phyloP scores from a whole-genome alignment of 2,797 vertebrate genomes.

The Leptoclinus maculatus region DNA sequence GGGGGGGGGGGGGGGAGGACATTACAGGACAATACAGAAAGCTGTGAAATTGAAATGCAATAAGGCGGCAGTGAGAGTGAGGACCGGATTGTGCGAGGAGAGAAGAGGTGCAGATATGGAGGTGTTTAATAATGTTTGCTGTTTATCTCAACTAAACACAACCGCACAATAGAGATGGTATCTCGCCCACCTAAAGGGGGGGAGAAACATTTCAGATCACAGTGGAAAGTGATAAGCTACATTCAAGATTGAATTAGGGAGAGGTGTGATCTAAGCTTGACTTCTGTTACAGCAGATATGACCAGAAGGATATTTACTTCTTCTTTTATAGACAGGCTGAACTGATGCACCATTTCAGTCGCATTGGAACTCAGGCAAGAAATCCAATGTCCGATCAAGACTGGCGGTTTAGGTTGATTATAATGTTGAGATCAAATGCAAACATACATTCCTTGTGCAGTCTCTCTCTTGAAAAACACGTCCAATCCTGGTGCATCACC shows the following conservation, averaged over 20 bases:
- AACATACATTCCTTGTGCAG: no score
- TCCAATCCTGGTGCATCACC: no score
- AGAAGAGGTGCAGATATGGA: conserved; percentile 60
- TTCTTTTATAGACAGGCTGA: conserved; percentile 21
- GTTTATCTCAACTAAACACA: conserved; percentile 73
- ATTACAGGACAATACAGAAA: conserved; percentile 10
- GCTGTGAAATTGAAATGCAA: conserved; percentile 44
- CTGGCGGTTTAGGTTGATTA: not conserved
- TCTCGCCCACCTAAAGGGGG: conserved; percentile 45
- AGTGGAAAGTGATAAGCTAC: conserved; percentile 61
- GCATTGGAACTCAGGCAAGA: not conserved
- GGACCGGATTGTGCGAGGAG: conserved; percentile 22
- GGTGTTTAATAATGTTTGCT: conserved; percentile 74
- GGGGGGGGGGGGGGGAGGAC: not conserved
- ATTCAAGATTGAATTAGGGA: conserved; percentile 72
- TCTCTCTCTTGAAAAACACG: not conserved
- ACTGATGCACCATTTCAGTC: not conserved
- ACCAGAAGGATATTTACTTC: conserved; percentile 6
- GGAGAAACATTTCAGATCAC: conserved; percentile 66
- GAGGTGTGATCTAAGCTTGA: conserved; percentile 53
- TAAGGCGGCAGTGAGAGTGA: conserved; percentile 43
- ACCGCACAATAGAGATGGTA: conserved; percentile 68
- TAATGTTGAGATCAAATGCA: not conserved
- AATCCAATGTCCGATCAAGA: not conserved
- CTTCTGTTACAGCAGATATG: conserved; percentile 40